These are phyloP conservation scores for Seira sanloemensis DNA, from an alignment of 2,888 invertebrate genomes.

Conservation along the genomic window DNA sequence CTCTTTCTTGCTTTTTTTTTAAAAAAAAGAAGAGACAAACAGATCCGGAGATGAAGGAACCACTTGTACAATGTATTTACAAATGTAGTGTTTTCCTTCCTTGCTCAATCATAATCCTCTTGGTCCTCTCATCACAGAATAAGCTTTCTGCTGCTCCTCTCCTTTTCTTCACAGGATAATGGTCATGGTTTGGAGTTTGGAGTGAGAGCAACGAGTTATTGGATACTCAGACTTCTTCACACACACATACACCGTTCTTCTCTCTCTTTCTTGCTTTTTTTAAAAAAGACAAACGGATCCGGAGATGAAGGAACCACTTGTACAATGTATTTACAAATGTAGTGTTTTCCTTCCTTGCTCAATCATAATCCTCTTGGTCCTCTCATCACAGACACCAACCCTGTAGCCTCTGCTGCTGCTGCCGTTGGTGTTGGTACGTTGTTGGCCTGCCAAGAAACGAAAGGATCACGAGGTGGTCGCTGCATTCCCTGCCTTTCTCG, in stretches of 20 bases:
- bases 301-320: constrained; percentile 46
- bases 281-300: too few relatives aligned
- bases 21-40: too few relatives aligned
- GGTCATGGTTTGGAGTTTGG: constrained; percentile 25
- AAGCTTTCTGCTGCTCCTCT: constrained; percentile 25
- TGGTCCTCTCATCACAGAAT: background rate
- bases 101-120: constrained; percentile 13
- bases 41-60: constrained; percentile 25
- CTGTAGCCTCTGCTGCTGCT: background rate
- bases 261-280: too few relatives aligned
- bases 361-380: background rate
- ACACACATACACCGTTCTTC: too few relatives aligned
- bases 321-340: constrained; percentile 29
- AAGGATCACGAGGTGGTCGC: background rate
- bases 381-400: background rate
- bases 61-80: constrained; percentile 52
- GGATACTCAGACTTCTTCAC: too few relatives aligned
- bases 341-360: constrained; percentile 3
- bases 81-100: background rate
- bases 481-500: constrained; percentile 3
- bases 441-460: too few relatives aligned
- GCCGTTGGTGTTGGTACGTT: background rate
- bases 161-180: constrained; percentile 39
- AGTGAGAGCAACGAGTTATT: constrained; percentile 35
- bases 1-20: too few relatives aligned